Percentiles rank a stretch among this genome's conserved stretches.
Evolutionary conservation across 1,140 invertebrate genomes (phyloP).

Genomic region (Brachionus calyciflorus): DNA sequence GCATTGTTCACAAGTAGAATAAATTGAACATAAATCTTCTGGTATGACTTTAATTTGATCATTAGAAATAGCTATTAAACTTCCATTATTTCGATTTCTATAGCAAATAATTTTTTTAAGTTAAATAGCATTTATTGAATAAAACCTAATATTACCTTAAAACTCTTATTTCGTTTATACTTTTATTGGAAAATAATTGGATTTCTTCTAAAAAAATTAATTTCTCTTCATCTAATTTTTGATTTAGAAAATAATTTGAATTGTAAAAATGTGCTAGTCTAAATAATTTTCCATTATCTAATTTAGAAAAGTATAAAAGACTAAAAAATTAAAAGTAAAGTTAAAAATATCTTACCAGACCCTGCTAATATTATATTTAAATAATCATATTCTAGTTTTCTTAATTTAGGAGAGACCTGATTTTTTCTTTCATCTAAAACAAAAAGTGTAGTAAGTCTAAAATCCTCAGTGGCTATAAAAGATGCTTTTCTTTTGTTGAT

Average conservation of each 20-base stretch:
- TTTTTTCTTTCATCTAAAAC: neutral
- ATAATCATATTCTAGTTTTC: neutral
- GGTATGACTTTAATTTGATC: neutral
- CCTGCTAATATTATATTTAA: slow-evolving; percentile 24
- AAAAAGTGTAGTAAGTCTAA: neutral
- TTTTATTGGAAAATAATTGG: slow-evolving; percentile 20
- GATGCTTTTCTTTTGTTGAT: slow-evolving; percentile 18
- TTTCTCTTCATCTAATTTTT: neutral
- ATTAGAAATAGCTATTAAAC: neutral
- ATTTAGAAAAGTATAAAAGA: neutral
- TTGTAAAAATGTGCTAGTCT: slow-evolving; percentile 27
- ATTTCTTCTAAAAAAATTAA: slow-evolving; percentile 14
- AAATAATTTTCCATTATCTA: slow-evolving; percentile 28
- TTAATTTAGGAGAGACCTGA: neutral
- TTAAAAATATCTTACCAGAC: neutral
- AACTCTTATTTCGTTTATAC: neutral
- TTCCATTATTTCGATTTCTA: neutral
- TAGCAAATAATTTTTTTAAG: neutral
- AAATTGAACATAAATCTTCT: neutral
- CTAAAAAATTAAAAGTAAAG: neutral
- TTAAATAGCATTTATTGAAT: neutral
- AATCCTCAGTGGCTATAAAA: slow-evolving; percentile 28
- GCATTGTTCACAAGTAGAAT: neutral
- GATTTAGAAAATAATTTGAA: neutral
- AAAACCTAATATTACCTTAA: neutral